phyloP scores from a whole-genome alignment of 2,888 invertebrate species.

The Agrotis segetum region DNA sequence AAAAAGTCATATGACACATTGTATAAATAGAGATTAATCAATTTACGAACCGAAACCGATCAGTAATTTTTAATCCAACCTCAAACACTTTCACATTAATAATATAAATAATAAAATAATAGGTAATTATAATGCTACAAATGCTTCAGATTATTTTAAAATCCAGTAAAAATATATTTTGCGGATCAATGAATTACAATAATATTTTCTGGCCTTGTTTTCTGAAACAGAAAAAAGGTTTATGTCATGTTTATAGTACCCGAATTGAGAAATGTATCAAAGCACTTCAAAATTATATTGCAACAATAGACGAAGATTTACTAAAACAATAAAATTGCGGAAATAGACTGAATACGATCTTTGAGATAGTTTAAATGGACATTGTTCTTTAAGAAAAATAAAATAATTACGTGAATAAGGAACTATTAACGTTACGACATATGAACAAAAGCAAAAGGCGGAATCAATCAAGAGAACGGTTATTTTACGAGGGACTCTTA shows the following conservation, averaged over 20 bases:
- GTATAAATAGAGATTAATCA: too few species aligned
- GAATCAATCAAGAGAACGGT: constrained; percentile 52
- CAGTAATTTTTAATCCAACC: too few species aligned
- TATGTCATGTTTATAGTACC: too few species aligned
- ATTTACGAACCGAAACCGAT: too few species aligned
- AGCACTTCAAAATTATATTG: constrained; percentile 1
- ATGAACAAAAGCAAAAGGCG: constrained; percentile 50
- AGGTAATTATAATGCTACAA: too few species aligned
- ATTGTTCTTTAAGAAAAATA: constrained; percentile 26
- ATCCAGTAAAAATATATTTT: not conserved
- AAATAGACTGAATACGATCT: constrained; percentile 41
- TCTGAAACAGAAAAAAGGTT: too few species aligned
- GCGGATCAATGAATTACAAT: not conserved
- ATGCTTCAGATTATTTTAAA: not conserved
- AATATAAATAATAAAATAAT: too few species aligned
- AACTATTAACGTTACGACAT: constrained; percentile 43
- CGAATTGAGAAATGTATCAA: not conserved
- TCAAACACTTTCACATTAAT: too few species aligned
- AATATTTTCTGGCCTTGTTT: too few species aligned
- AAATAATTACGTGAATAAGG: constrained; percentile 37
- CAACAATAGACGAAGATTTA: constrained; percentile 2
- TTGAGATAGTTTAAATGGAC: constrained; percentile 27
- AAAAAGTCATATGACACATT: too few species aligned
- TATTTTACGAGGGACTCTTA: constrained; percentile 40
- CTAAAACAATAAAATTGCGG: constrained; percentile 25